Evolutionary conservation across 2,888 invertebrate species (phyloP), one percentile per base, ranked within the genome.

Genomic region (Nemotelus pantherinus): DNA sequence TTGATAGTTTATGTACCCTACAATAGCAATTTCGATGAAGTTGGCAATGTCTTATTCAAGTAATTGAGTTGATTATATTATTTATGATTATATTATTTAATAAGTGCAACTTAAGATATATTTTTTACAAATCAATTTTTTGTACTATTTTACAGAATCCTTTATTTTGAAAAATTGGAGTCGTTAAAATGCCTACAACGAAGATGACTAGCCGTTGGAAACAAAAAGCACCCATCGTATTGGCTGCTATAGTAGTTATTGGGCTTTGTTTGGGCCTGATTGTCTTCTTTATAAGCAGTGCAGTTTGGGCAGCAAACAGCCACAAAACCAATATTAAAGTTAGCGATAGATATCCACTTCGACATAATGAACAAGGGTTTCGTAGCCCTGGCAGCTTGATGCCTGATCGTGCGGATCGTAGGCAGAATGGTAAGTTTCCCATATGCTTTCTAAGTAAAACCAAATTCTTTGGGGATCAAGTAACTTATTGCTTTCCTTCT

Each of bases 161-260:
- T 25, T 25, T 25, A 25, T 25, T 25, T 25, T 25, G 25, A 25
- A 70, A 58, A 44, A 70, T 70, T 70, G 70, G 70, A 70, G 53
- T 47, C 41, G 41, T 25, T 55, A 25, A 53, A 53, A 50, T 39
- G 9, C 9, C 50, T 7, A 68, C 60, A 3, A 57, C 60, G 25
- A 81, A 80, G 79, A 81, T 81, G 81, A 79, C 81, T 72, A 81
- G 80, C 44, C 79, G 79, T 44, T 81, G 80, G 80, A 81, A 79
- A 79, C 80, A 79, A 41, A 80, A 79, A 74, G 75, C 75, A 43
- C 79, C 80, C 10, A 39, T 78, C 77, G 70, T 74, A 77, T 77
- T 80, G 45, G 75, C 77, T 50, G 63, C 80, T 47, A 45, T 78
- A 7, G 67, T 77, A 57, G 71, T 79, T 6, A 39, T 79, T 39